phyloP scores from a whole-genome alignment of 2,797 vertebrate genomes.

The Okamejei kenojei region DNA sequence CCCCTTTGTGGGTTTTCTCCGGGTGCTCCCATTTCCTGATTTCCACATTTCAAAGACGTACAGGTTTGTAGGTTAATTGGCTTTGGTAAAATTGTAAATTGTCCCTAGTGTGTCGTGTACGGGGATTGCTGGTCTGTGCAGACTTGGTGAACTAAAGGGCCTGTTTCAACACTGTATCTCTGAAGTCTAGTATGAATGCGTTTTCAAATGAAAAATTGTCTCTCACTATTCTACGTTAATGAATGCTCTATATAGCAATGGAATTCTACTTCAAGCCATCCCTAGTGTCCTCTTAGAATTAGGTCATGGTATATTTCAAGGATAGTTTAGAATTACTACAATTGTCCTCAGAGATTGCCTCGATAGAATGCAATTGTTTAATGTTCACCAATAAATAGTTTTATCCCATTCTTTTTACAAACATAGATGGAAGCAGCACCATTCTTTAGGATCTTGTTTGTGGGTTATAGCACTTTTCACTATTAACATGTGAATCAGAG shows the following conservation, averaged over 20 bases:
- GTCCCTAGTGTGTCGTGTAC: too few species aligned
- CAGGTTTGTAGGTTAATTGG: too few species aligned
- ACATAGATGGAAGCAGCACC: neutral
- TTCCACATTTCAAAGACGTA: too few species aligned
- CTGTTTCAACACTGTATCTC: too few species aligned
- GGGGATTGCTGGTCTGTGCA: too few species aligned
- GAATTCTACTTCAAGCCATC: neutral
- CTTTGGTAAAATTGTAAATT: too few species aligned
- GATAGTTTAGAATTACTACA: neutral
- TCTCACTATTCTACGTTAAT: constrained; percentile 12
- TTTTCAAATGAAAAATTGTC: neutral
- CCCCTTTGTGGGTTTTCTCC: too few species aligned
- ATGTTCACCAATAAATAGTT: neutral
- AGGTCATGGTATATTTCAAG: constrained; percentile 20
- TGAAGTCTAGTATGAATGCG: too few species aligned
- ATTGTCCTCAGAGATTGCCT: neutral
- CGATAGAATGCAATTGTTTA: neutral
- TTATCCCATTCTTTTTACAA: neutral
- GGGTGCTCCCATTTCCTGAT: too few species aligned
- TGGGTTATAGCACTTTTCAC: neutral
- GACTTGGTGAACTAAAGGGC: too few species aligned
- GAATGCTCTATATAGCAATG: neutral
- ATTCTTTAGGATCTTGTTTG: neutral
- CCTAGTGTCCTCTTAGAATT: neutral
- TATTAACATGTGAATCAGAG: neutral